Evolutionary conservation across 1,140 invertebrate genomes (phyloP).

Genomic region (Lysiphlebus fabarum): DNA sequence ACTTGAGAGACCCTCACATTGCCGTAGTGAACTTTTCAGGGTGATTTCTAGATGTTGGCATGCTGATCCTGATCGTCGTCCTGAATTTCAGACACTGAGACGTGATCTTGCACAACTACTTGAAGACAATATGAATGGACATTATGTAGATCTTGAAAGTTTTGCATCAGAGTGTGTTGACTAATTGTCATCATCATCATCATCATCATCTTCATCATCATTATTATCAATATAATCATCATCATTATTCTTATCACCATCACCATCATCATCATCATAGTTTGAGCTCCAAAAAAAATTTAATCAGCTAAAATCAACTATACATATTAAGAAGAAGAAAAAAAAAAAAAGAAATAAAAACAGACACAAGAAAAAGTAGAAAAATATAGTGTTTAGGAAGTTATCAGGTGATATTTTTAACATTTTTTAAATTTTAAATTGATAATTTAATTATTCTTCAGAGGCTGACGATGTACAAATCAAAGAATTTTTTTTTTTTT

Average conservation of each 20-base stretch:
- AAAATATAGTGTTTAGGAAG: too few relatives aligned
- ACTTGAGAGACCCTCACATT: constrained; percentile 72
- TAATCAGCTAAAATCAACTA: too few relatives aligned
- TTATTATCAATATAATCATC: neutral
- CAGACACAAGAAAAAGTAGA: too few relatives aligned
- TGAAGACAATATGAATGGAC: constrained; percentile 68
- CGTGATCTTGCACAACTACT: constrained; percentile 66
- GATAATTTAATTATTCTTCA: constrained; percentile 3
- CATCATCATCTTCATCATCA: neutral
- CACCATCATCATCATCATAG: too few relatives aligned
- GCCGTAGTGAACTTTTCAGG: constrained; percentile 70
- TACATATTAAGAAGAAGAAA: too few relatives aligned
- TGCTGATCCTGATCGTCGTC: constrained; percentile 69
- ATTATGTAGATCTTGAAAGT: constrained; percentile 75
- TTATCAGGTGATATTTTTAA: constrained; percentile 22
- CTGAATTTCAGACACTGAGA: constrained; percentile 68
- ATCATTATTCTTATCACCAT: too few relatives aligned
- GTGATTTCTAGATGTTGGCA: constrained; percentile 75
- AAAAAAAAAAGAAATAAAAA: too few relatives aligned
- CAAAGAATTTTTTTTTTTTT: too few relatives aligned
- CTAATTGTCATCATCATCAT: constrained; percentile 34
- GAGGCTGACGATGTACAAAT: constrained; percentile 23
- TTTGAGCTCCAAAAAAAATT: too few relatives aligned
- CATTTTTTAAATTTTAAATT: constrained; percentile 13
- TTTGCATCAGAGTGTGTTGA: constrained; percentile 69